These are phyloP conservation scores for Danaus chrysippus DNA, from an alignment of 2,888 invertebrate genomes.

Conservation along the genomic window DNA sequence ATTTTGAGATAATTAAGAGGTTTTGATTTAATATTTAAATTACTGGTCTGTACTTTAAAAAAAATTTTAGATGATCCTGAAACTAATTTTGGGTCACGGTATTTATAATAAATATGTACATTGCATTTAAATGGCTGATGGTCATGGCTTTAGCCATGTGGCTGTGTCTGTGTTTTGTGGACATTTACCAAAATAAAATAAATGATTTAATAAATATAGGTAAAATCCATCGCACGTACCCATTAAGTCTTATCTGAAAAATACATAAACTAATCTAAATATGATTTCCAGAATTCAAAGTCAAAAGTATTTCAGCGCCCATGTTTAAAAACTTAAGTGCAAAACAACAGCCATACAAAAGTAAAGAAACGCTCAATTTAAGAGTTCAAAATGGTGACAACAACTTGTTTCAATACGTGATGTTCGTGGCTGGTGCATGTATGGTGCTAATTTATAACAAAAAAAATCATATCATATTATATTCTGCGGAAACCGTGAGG, in stretches of 20 bases:
- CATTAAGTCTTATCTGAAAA: not conserved
- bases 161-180: constrained; percentile 52
- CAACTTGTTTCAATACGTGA: constrained; percentile 40
- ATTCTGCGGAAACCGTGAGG: constrained; percentile 37
- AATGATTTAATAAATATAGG: not conserved
- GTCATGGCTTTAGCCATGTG: constrained; percentile 57
- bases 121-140: constrained; percentile 67
- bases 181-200: constrained; percentile 37
- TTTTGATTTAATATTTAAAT: constrained; percentile 47
- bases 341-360: constrained; percentile 6
- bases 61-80: constrained; percentile 15
- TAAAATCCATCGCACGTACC: not conserved
- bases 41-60: constrained; percentile 39
- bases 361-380: constrained; percentile 12
- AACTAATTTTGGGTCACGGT: constrained; percentile 13
- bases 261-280: not conserved
- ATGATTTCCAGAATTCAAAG: constrained; percentile 17
- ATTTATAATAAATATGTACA: constrained; percentile 53
- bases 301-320: constrained; percentile 7
- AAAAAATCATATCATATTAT: constrained; percentile 45
- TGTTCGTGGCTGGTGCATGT: constrained; percentile 54
- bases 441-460: constrained; percentile 48
- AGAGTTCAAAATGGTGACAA: constrained; percentile 9
- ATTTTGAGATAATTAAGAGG: constrained; percentile 42
- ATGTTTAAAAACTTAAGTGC: constrained; percentile 14